Evolutionary conservation across 2,113 vertebrate genomes (phyloP).

Genomic region (zebrafish (Danio rerio)): DNA sequence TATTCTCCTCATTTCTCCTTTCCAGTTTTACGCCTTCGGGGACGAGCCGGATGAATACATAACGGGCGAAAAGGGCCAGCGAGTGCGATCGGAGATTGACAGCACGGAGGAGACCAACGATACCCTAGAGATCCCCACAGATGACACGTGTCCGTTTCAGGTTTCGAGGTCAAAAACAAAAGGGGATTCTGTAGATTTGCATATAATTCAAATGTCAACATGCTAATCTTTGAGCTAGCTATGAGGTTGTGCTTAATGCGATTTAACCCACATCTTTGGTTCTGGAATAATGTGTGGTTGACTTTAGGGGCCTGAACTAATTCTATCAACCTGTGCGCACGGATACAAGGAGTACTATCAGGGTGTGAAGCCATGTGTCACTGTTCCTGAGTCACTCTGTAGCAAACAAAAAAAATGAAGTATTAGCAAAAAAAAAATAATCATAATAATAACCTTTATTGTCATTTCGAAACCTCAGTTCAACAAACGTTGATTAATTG

Average conservation of each 20-base stretch:
- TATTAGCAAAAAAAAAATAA: no score
- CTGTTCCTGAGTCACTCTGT: no score
- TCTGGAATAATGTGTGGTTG: not conserved
- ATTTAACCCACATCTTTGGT: conserved; percentile 1
- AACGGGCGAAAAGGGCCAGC: conserved; percentile 13
- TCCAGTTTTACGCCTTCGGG: conserved; percentile 16
- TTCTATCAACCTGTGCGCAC: not conserved
- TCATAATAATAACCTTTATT: no score
- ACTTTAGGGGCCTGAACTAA: not conserved
- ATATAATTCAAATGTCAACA: not conserved
- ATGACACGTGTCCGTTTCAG: conserved; percentile 4
- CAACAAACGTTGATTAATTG: no score
- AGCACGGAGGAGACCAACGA: conserved; percentile 8
- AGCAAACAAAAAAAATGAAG: no score
- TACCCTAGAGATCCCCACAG: conserved; percentile 8
- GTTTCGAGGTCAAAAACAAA: conserved; percentile 14
- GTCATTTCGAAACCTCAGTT: no score
- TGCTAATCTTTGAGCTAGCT: not conserved
- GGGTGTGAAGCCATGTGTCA: no score
- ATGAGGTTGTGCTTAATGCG: conserved; percentile 8
- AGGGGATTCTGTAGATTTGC: conserved; percentile 11
- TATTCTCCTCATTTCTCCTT: conserved; percentile 40
- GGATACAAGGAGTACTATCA: not conserved
- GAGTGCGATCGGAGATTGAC: conserved; percentile 13
- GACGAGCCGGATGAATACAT: conserved; percentile 33